Base-by-base conservation (phyloP, 2,797 vertebrate genomes). In the Atherinosoma microstoma region DNA sequence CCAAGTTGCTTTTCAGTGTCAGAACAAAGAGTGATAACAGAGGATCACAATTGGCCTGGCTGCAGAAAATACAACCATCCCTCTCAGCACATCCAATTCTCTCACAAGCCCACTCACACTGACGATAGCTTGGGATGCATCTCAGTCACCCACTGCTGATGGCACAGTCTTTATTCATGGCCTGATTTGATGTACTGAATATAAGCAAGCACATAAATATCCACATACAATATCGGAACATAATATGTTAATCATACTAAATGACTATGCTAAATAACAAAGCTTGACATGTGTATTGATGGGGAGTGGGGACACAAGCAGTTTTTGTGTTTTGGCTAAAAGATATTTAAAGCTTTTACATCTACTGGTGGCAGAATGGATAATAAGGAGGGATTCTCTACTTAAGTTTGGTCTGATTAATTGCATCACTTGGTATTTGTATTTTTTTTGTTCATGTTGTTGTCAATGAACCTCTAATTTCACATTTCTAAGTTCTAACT, bases 141-240 rank as follows among this genome's bases (percentile, higher is more conserved):
- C 63, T 67, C 70, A 27, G 42, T 72, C 35, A 45, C 54, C 24
- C 58, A 54, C 69, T 59, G 59, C 65, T 53, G 70, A 79, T 67
- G 42, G 67, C 59, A 78, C 83, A 89, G 78, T 76, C 54, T 69
- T 53, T 30, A 79, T 84, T 87, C 62, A 72, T 34, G 30, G 42
- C 42, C 64, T 53, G 73, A 78, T 70, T 62, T 76, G 18, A 78
- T 49, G 27, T 67, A 47, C 42, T 32, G 36, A 16, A 88, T 70
- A 34, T 15, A 42, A 27, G 49, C 36, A 73, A 70, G 64, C 38
- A 64, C 59, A 76, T 27, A 73, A 67, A 68, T 36, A 58, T 53
- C 5, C 58, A 77, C 47, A 64, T 30, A 76, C n/a, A 69, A 49
- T 72, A 42, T 64, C 18, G 57, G 24, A 66, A 59, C 22, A 57